These are phyloP conservation scores for Gymnothorax javanicus DNA, from an alignment of 2,797 vertebrate species.

Conservation along the genomic window DNA sequence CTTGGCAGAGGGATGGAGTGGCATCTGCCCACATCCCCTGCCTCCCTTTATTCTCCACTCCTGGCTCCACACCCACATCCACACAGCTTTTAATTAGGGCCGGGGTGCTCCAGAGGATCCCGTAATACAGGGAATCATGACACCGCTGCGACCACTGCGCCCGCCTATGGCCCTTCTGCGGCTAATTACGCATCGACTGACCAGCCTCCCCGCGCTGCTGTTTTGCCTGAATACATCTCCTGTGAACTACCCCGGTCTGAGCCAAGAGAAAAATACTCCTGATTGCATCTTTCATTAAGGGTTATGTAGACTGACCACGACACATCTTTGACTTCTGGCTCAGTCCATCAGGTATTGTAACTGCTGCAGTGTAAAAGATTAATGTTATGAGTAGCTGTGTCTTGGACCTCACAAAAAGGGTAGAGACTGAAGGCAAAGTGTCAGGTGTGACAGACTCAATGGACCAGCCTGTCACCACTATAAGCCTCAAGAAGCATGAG, in stretches of 20 bases:
- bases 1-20: background rate
- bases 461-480: background rate
- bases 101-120: background rate
- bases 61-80: background rate
- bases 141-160: background rate
- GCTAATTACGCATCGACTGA: background rate
- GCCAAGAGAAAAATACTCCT: background rate
- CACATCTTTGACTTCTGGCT: background rate
- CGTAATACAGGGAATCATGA: background rate
- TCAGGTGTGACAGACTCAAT: background rate
- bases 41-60: background rate
- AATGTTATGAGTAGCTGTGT: background rate
- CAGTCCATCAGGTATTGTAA: background rate
- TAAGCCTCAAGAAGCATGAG: background rate
- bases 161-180: background rate
- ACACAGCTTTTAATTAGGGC: background rate
- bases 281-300: background rate
- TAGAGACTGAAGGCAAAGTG: background rate
- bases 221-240: background rate
- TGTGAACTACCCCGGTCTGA: background rate
- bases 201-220: background rate
- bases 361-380: background rate
- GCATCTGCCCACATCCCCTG: background rate
- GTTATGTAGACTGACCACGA: background rate
- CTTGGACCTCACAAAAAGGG: background rate